These are phyloP conservation scores for Holothuria glaberrima DNA, from an alignment of 35 echinoderm and acorn worm species.

Conservation along the genomic window DNA sequence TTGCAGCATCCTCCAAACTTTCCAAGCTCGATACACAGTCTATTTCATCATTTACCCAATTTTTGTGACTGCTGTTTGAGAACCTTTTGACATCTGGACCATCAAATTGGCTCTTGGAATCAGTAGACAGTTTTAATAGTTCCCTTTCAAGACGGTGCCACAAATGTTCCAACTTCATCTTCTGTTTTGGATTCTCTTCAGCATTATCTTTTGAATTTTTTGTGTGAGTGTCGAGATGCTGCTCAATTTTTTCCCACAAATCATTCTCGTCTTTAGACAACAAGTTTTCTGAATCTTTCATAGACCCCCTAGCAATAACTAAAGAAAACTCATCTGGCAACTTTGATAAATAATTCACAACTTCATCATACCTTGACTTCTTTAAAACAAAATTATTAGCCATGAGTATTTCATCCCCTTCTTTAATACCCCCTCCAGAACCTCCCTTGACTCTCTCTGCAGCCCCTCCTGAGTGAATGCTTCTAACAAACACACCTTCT, in stretches of 20 bases:
- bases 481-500: slow-evolving; percentile 81
- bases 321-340: slow-evolving; percentile 27
- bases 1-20: slow-evolving; percentile 11
- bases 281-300: neutral
- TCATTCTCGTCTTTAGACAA: slow-evolving; percentile 22
- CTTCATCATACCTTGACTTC: slow-evolving; percentile 17
- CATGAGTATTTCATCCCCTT: slow-evolving; percentile 74
- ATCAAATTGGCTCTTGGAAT: neutral
- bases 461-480: slow-evolving; percentile 71
- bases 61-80: neutral
- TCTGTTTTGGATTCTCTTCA: neutral
- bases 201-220: neutral
- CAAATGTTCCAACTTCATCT: neutral
- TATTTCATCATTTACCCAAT: neutral
- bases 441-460: slow-evolving; percentile 73
- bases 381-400: slow-evolving; percentile 48
- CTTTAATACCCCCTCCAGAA: slow-evolving; percentile 27
- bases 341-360: slow-evolving; percentile 29
- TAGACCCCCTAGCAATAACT: slow-evolving; percentile 26
- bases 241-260: slow-evolving; percentile 43
- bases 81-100: neutral
- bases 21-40: neutral
- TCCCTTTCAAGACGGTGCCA: slow-evolving; percentile 28
- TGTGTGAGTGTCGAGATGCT: neutral
- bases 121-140: slow-evolving; percentile 3